Base-by-base conservation (phyloP, 2,888 invertebrate genomes). In the Boloria euphrosyne region DNA sequence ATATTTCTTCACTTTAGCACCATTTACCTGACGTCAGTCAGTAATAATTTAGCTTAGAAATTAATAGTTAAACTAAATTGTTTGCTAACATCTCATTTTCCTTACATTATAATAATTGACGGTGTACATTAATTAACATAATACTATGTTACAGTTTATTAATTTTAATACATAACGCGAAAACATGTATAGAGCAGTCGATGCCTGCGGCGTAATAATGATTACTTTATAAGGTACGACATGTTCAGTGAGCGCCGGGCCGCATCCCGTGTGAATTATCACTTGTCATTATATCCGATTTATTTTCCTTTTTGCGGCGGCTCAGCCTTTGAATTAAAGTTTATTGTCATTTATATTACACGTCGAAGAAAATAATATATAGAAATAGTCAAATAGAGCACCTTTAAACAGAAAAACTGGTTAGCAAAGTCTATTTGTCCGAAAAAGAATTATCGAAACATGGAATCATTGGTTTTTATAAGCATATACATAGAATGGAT, bases 321-420 rank as follows among this genome's bases (percentile, higher is more conserved):
- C 80, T 79, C 76, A 81, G 80, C 83, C 84, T 89, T 89, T 87
- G 87, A 84, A 82, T 86, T 84, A 86, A 86, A 87, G 81, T 80
- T 79, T 82, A 82, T 79, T 75, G 78, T 80, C 80, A 78, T 80
- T 74, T 43, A 44, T 44, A 53, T 18, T 38, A 6, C 6, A 31
- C 6, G 5, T 10, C 7, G 2, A 38, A 7, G 31, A 31, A 38
- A 38, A 38, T n/a, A n/a, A n/a, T 38, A 7, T 31, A 31, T 31
- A 31, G 31, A 31, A 38, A 38, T 22, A 22, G 22, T 22, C 22
- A 22, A 22, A 22, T 22, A 22, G 10, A 10, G 6, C 6, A 31
- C 10, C 31, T 7, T 38, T 10, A 38, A 10, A 10, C 31, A 2
- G 31, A 38, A 38, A 38, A 38, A 10, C 31, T 10, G 10, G 10